Evolutionary conservation across 2,113 vertebrate genomes (phyloP).

Genomic region (Nycticorax nycticorax): DNA sequence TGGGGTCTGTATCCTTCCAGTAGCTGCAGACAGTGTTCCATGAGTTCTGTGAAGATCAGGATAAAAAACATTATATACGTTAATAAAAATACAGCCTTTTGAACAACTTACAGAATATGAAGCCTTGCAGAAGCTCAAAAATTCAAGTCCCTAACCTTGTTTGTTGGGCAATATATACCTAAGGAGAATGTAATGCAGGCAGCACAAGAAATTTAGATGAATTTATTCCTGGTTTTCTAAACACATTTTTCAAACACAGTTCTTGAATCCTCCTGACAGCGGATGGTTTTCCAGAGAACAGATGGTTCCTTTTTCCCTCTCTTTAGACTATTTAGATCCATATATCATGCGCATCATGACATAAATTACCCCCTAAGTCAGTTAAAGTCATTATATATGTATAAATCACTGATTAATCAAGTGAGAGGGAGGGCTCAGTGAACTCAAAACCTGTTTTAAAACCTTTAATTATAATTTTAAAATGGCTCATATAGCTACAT

Average conservation of each 20-base stretch:
- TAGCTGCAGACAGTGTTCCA: not conserved
- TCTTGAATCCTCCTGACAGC: not conserved
- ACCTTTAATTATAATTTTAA: not conserved
- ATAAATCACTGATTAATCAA: conserved; percentile 26
- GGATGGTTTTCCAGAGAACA: not conserved
- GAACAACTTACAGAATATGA: not conserved
- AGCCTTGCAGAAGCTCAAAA: not conserved
- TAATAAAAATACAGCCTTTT: not conserved
- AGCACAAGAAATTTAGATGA: not conserved
- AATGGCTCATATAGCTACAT: not conserved
- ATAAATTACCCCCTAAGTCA: not conserved
- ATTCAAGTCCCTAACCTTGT: not conserved
- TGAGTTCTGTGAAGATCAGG: not conserved
- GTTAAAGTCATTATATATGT: conserved; percentile 7
- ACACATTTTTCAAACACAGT: not conserved
- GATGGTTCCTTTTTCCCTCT: not conserved
- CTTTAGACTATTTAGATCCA: not conserved
- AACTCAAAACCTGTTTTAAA: not conserved
- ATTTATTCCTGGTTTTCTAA: not conserved
- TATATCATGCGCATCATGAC: not conserved
- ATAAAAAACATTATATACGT: fast-evolving
- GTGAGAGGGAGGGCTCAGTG: not conserved
- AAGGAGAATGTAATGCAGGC: not conserved
- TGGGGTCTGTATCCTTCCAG: not conserved
- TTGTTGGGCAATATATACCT: not conserved